Base-by-base conservation (phyloP, 1,140 invertebrate species). In the Cheumatopsyche charites region DNA sequence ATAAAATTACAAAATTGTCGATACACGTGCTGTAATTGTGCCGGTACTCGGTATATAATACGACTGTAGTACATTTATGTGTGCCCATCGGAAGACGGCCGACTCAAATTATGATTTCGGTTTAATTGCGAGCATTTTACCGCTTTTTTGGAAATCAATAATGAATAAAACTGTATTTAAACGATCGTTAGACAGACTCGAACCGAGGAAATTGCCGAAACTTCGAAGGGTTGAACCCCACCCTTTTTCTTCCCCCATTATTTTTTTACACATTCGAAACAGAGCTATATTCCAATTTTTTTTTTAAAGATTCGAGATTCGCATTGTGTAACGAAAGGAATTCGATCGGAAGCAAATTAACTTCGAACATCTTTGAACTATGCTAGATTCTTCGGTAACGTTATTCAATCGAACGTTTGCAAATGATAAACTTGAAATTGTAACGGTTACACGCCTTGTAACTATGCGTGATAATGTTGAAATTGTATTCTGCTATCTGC, bases 81-180 rank as follows among this genome's bases (percentile, higher is more conserved):
- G 17, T 55, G 19, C 21, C 4, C 15, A 23, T 25, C 19, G 23
- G n/a, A 58, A 26, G 55, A 58, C 21, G 55, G 9, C 29, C 29
- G 55, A 58, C 23, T 58, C 55, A 58, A 58, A 58, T 58, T 58
- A 58, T 58, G 55, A 58, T 58, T 58, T 58, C 55, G 17, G 55
- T 58, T 58, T 58, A 58, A 58, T 58, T 58, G 55, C 55, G 55
- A 58, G 13, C 21, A 58, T 58, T 58, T 58, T 58, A 58, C 55
- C 21, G 55, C 55, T 58, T 58, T 58, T 58, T 58, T 58, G 55
- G 55, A 58, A 58, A 58, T 58, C 55, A 58, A 58, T 58, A 58
- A 58, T 58, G 23, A 58, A 58, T 58, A 25, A 25, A 58, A 58
- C 55, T 58, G 55, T 58, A 58, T 58, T 58, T 58, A 58, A 58